Conservation (phyloP, 2,113 vertebrate genomes). For the Choloepus hoffmanni region DNA sequence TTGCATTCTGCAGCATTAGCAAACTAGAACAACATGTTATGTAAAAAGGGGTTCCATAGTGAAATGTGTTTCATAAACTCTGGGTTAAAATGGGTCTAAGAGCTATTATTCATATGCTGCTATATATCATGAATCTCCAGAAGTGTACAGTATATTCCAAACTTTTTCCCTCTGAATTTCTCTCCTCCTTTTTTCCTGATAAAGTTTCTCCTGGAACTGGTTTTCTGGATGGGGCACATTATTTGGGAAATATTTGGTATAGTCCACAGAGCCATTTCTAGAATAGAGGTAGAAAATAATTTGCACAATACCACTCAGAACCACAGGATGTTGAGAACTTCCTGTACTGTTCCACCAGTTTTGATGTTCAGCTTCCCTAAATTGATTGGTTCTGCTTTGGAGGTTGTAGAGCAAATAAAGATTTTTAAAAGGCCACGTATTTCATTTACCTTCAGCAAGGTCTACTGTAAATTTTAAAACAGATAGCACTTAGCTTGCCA, state of each 20-base stretch:
- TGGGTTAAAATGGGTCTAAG: background rate
- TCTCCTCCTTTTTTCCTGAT: background rate
- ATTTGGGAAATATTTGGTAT: background rate
- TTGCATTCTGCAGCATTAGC: no score
- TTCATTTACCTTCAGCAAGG: slow-evolving; percentile 14
- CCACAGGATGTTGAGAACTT: slow-evolving; percentile 23
- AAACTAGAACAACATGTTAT: no score
- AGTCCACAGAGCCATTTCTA: background rate
- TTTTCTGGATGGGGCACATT: background rate
- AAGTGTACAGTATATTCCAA: background rate
- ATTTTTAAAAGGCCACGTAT: background rate
- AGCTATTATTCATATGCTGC: background rate
- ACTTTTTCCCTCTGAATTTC: background rate
- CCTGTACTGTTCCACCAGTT: background rate
- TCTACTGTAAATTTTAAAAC: slow-evolving; percentile 23
- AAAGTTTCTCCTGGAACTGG: background rate
- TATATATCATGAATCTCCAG: background rate
- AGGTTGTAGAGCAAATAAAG: slow-evolving; percentile 11
- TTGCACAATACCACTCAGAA: background rate
- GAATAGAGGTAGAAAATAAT: slow-evolving; percentile 24
- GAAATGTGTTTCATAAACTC: slow-evolving; percentile 17
- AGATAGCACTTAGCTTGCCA: background rate
- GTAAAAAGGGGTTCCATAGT: background rate
- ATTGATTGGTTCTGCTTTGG: background rate
- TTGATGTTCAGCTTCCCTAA: slow-evolving; percentile 8